Conservation (phyloP, 2,888 invertebrate genomes). For the Fragum whitleyi region DNA sequence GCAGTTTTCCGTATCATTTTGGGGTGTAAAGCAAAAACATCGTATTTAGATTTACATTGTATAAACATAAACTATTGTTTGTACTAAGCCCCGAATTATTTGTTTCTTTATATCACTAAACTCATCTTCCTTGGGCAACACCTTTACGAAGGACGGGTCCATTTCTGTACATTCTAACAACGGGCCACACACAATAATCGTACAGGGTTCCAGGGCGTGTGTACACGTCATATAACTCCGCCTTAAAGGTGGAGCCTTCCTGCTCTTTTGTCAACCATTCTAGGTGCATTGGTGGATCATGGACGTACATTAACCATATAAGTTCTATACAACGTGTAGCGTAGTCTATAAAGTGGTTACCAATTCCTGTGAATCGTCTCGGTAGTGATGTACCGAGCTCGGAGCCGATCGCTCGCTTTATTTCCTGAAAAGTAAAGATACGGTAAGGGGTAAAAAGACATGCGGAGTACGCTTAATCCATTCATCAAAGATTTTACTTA, state of each 20-base stretch:
- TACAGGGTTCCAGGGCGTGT: slow-evolving; percentile 51
- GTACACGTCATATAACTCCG: slow-evolving; percentile 52
- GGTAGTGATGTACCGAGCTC: slow-evolving; percentile 59
- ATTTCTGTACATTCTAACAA: slow-evolving; percentile 51
- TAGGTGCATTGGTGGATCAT: slow-evolving; percentile 64
- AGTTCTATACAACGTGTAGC: slow-evolving; percentile 59
- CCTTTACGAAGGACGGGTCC: slow-evolving; percentile 61
- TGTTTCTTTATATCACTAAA: too few relatives aligned
- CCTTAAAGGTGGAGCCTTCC: slow-evolving; percentile 50
- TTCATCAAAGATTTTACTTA: too few relatives aligned
- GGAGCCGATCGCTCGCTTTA: slow-evolving; percentile 43
- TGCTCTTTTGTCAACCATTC: slow-evolving; percentile 62
- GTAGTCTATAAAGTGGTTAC: slow-evolving; percentile 57
- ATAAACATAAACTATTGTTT: too few relatives aligned
- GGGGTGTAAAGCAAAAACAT: too few relatives aligned
- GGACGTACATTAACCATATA: slow-evolving; percentile 66
- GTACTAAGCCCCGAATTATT: too few relatives aligned
- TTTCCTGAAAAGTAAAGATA: slow-evolving; percentile 39
- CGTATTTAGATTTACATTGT: too few relatives aligned
- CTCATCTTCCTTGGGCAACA: slow-evolving; percentile 52
- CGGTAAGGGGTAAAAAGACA: too few relatives aligned
- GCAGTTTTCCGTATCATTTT: too few relatives aligned
- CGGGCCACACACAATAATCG: slow-evolving; percentile 66
- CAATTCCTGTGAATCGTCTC: slow-evolving; percentile 56
- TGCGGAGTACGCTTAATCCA: too few relatives aligned